A percentile compares a stretch with the other conserved stretches of the same genome.
Conservation (phyloP, 2,113 vertebrate genomes). For the Ciconia boyciana region DNA sequence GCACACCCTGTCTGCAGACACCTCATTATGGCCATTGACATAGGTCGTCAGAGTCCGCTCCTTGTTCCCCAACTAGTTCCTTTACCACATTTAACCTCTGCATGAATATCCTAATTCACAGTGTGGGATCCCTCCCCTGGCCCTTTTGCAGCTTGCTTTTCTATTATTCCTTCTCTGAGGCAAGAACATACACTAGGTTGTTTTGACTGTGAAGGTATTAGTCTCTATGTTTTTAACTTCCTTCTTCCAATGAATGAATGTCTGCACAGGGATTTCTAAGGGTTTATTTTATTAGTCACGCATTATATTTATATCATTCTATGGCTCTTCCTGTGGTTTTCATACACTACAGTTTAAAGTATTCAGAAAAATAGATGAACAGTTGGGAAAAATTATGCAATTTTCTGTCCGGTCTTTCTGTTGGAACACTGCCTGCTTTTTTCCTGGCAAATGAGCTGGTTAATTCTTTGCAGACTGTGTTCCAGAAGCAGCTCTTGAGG, state of each 20-base stretch:
- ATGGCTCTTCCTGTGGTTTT: background rate
- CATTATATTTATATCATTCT: background rate
- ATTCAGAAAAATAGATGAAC: background rate
- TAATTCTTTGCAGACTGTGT: background rate
- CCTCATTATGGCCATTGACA: background rate
- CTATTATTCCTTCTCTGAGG: background rate
- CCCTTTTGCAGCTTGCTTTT: background rate
- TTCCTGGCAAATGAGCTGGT: background rate
- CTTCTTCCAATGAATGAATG: background rate
- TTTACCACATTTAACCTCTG: background rate
- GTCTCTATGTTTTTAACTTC: background rate
- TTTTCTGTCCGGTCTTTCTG: background rate
- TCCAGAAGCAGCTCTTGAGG: background rate
- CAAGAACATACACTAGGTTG: rapidly evolving
- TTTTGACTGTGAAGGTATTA: background rate
- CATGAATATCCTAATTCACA: background rate
- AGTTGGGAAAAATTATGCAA: background rate
- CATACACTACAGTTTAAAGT: background rate
- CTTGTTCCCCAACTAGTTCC: background rate
- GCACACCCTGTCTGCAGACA: background rate
- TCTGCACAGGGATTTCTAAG: background rate
- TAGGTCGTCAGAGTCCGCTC: background rate
- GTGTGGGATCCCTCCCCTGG: background rate
- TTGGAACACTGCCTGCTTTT: background rate
- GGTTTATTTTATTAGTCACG: background rate